Evolutionary conservation across 53 echinoderm and acorn worm genomes (phyloP).

Genomic region (Apostichopus leukothele): DNA sequence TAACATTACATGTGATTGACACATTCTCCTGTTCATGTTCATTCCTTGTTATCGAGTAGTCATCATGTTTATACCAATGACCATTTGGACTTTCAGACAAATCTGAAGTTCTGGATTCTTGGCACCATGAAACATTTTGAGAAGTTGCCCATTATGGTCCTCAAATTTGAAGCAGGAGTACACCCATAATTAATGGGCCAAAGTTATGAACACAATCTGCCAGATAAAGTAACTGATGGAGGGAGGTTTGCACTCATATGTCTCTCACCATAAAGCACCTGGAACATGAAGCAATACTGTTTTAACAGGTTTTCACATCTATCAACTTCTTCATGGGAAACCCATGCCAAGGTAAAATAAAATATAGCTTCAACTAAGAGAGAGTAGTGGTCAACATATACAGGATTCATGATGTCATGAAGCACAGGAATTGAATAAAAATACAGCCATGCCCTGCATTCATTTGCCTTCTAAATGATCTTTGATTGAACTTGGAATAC

Average conservation of each 20-base stretch:
- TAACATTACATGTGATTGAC: no score
- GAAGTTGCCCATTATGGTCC: slow-evolving; percentile 48
- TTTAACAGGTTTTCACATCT: slow-evolving; percentile 47
- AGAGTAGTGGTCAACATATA: slow-evolving; percentile 51
- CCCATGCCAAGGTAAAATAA: background rate
- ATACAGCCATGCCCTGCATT: slow-evolving; percentile 25
- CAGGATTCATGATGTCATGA: slow-evolving; percentile 35
- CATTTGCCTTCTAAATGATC: slow-evolving; percentile 37
- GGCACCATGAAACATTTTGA: slow-evolving; percentile 48
- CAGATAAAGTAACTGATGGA: slow-evolving; percentile 47
- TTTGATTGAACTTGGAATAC: slow-evolving; percentile 7
- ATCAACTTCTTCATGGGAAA: slow-evolving; percentile 27
- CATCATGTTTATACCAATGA: background rate
- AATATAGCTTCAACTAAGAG: slow-evolving; percentile 39
- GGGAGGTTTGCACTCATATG: slow-evolving; percentile 41
- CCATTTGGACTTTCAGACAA: slow-evolving; percentile 1
- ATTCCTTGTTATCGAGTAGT: no score
- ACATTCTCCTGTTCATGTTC: no score
- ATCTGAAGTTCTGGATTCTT: slow-evolving; percentile 41
- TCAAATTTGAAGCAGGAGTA: slow-evolving; percentile 57
- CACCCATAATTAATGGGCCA: slow-evolving; percentile 55
- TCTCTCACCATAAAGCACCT: slow-evolving; percentile 34
- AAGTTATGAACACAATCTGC: slow-evolving; percentile 37
- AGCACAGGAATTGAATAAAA: slow-evolving; percentile 30
- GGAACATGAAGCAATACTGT: slow-evolving; percentile 40